Evolutionary conservation across 2,797 vertebrate genomes (phyloP), one percentile per base, ranked within the genome.

Genomic region (Poecilia picta): DNA sequence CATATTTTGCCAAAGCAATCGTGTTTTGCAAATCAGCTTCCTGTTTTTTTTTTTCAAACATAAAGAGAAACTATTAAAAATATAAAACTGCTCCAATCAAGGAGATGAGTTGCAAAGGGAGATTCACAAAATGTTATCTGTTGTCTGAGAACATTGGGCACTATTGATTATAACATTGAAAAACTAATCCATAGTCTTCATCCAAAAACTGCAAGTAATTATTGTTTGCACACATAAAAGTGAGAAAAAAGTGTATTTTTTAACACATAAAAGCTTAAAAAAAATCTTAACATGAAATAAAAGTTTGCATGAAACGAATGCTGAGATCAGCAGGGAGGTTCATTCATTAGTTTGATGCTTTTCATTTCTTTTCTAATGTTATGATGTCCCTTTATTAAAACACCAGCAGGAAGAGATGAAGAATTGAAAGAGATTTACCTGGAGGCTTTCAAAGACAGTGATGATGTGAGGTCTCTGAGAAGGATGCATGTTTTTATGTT

Each of bases 401-500:
- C 71, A 81, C 83, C 31, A 77, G 84, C 64, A 53, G 23, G 2
- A 41, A 68, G 23, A 77, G 66, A 89, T 51, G 8, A 62, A 62
- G 59, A 82, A 79, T 78, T 83, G 8, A 73, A 41, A 81, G 31
- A 28, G 31, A 73, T 80, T 75, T 59, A 86, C 77, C 86, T 28
- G n/a, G 72, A 82, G 78, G 80, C 39, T 77, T 90, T 81, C 20
- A 53, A 78, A 74, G 55, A 79, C 31, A 31, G 41, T 5, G 68
- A 78, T 49, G 23, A 75, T 46, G 45, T 43, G 47, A 72, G 43
- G 20, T 75, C 72, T 73, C 64, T 51, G 62, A 81, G 39, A 75
- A 76, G 84, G 87, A 86, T 86, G 75, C 76, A 73, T 83, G 72
- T 88, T 88, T 84, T 83, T 86, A 71, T 71, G 41, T 28, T 46